Percentiles rank a stretch among this genome's conserved stretches.
Conservation (phyloP, 1,140 invertebrate genomes). For the Antheraea pernyi region DNA sequence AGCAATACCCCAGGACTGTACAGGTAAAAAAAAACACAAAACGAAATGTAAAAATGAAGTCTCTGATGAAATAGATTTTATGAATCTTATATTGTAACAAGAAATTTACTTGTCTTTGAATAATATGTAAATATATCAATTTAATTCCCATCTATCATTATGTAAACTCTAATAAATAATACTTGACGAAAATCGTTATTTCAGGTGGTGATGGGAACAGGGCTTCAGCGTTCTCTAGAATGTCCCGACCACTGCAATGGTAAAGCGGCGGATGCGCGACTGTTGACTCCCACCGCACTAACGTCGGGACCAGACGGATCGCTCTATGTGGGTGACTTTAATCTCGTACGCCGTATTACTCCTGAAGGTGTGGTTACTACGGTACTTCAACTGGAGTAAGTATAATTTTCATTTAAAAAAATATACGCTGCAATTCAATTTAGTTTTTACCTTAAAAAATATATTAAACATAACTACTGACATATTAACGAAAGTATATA, state of each 20-base stretch:
- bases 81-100: too few species aligned
- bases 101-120: too few species aligned
- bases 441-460: too few species aligned
- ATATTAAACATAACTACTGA: too few species aligned
- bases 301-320: constrained; percentile 97
- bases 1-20: constrained; percentile 93
- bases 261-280: constrained; percentile 89
- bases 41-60: too few species aligned
- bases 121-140: too few species aligned
- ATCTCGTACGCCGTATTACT: constrained; percentile 95
- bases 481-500: too few species aligned
- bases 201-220: constrained; percentile 94
- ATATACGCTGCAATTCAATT: too few species aligned
- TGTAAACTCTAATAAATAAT: background rate
- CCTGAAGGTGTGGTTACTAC: constrained; percentile 95
- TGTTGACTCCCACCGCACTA: constrained; percentile 95
- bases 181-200: constrained; percentile 12
- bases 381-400: constrained; percentile 93
- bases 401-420: constrained; percentile 13
- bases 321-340: constrained; percentile 98
- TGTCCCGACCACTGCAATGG: constrained; percentile 92
- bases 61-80: too few species aligned
- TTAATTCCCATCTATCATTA: too few species aligned
- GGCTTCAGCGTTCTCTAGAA: constrained; percentile 88
- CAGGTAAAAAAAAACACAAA: constrained; percentile 74